Evolutionary conservation across 2,888 invertebrate genomes (phyloP).

Genomic region (Bruchidius siliquastri): DNA sequence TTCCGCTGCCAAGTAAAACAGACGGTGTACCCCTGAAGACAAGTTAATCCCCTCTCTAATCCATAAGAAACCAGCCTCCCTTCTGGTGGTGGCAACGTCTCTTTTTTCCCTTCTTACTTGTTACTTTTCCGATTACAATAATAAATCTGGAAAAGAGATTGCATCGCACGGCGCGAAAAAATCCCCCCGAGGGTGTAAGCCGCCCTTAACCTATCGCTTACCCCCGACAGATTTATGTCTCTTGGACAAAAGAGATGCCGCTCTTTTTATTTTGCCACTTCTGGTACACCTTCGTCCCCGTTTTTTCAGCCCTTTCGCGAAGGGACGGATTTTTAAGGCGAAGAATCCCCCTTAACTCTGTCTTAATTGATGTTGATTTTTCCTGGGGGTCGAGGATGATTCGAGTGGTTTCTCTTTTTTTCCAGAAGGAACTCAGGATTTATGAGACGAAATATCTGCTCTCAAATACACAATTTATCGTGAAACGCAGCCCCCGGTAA

Average conservation of each 20-base stretch:
- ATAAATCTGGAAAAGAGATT: slow-evolving; percentile 47
- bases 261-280: neutral
- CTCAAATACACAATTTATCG: neutral
- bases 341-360: neutral
- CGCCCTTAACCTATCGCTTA: slow-evolving; percentile 49
- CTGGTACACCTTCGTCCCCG: neutral
- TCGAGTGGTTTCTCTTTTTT: neutral
- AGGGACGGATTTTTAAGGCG: neutral
- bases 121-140: slow-evolving; percentile 47
- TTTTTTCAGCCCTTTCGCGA: neutral
- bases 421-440: neutral
- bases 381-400: neutral
- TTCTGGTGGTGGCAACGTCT: neutral
- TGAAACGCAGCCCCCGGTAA: neutral
- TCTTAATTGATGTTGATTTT: neutral
- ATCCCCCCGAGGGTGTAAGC: slow-evolving; percentile 45
- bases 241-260: slow-evolving; percentile 37
- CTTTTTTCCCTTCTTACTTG: slow-evolving; percentile 36
- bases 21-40: neutral
- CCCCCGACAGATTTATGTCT: slow-evolving; percentile 46
- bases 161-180: slow-evolving; percentile 38
- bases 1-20: neutral
- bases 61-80: neutral
- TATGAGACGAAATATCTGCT: neutral
- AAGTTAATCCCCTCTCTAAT: neutral